Evolutionary conservation across 2,113 vertebrate species (phyloP), one percentile per base, ranked within the genome.

Genomic region (Poeciliopsis occidentalis): DNA sequence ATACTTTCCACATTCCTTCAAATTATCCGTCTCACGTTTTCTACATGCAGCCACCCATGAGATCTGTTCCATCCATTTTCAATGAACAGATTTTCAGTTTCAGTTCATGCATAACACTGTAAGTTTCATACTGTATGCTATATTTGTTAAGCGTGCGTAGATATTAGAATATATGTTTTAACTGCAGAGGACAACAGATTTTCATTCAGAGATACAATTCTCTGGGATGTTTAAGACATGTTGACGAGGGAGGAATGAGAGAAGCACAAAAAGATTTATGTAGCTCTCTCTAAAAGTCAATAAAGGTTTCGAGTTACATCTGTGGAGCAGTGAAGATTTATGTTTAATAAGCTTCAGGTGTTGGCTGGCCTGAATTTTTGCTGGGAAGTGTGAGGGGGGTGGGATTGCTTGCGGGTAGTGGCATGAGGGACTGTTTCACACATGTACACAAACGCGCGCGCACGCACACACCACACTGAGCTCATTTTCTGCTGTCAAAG

Each of bases 321-420:
- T 73, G 80, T 29, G 76, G 85, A 67, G 77, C 89, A 75, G 89
- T 69, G 62, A 84, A 92, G 93, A 94, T 93, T 95, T 94, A 93
- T 92, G 84, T 89, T 93, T 95, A 95, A 95, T 95, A 95, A 90
- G 91, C 87, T 94, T 92, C 94, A 95, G 93, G 94, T 95, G 94
- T 88, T 92, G 90, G 85, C 78, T 82, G 87, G 80, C 74, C 79
- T 76, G 64, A 37, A 60, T 77, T 85, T 62, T 79, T 41, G 70
- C 34, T 66, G 69, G 24, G 67, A 71, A 61, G 68, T 61, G 78
- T 10, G n/a, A 60, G 51, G 61, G 57, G 41, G 57, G 44, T 12
- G 63, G 71, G 69, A 44, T 37, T 71, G 75, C 67, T 69, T 3
- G 30, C 30, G 30, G 78, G 65, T 76, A 64, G 71, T 57, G 60